phyloP scores from a whole-genome alignment of 2,888 invertebrate genomes.

The Trichogramma evanescens region DNA sequence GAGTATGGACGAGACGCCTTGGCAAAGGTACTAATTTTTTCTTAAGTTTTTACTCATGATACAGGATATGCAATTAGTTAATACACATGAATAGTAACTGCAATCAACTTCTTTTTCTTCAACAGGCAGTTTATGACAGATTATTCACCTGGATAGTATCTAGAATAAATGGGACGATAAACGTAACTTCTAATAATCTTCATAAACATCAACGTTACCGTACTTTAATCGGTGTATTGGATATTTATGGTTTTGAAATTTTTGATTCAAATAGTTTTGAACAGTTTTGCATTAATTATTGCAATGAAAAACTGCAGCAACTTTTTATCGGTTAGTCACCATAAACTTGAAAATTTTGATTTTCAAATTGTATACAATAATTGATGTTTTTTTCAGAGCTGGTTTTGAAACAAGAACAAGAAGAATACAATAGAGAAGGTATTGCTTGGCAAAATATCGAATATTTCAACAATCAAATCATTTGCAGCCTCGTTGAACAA shows the following conservation, averaged over 20 bases:
- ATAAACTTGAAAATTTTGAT: conserved; percentile 9
- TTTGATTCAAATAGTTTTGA: conserved; percentile 96
- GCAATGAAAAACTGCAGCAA: conserved; percentile 97
- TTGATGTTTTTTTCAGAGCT: conserved; percentile 59
- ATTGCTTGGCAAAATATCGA: conserved; percentile 92
- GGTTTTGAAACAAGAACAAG: conserved; percentile 96
- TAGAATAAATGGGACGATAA: conserved; percentile 85
- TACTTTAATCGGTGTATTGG: conserved; percentile 88
- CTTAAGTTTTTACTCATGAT: neutral
- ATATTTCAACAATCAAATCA: conserved; percentile 94
- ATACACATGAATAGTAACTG: neutral
- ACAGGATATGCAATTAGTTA: neutral
- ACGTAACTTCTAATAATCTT: conserved; percentile 56
- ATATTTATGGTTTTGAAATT: conserved; percentile 98
- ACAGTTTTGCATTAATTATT: conserved; percentile 98
- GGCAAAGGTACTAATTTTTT: conserved; percentile 60
- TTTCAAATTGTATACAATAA: neutral
- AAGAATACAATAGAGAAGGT: conserved; percentile 91
- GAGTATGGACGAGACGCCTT: conserved; percentile 85
- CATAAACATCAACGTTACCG: conserved; percentile 54
- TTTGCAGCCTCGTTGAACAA: conserved; percentile 92
- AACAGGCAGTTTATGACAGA: conserved; percentile 82
- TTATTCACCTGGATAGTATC: conserved; percentile 92
- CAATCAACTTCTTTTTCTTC: conserved; percentile 22
- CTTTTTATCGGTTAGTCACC: conserved; percentile 77